Evolutionary conservation across 2,888 invertebrate genomes (phyloP), one percentile per base, ranked within the genome.

Genomic region (Tenthredo notha): DNA sequence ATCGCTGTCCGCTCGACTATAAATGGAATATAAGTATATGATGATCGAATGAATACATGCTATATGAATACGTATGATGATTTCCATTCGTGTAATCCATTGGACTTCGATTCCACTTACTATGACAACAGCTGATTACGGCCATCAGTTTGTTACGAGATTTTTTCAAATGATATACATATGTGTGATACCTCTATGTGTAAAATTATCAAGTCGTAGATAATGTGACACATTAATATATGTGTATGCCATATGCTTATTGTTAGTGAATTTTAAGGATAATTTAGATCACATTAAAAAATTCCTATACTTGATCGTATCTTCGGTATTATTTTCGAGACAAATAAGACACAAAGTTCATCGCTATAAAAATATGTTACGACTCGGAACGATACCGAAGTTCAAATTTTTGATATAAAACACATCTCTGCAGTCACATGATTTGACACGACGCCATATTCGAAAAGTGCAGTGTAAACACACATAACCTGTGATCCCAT

Each of bases 401-500:
- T 12, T 47, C 12, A 12, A 47, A 47, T 47, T 47, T 47, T 47
- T 12, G 47, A 15, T 47, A 12, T 15, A 15, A 15, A 47, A 47
- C 4, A 1, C 21, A 9, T 21, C 21, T n/a, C n/a, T n/a, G n/a
- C n/a, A 0, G n/a, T 21, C 58, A 58, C n/a, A 25, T 25, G 61
- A 25, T 25, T 61, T 47, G 47, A 47, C 40, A 43, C 6, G 47
- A 15, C 21, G 40, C 47, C 43, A 47, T 40, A 10, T 37, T 40
- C 18, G 21, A 72, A 18, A 37, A 47, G 37, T 75, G 15, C 5
- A 21, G 21, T n/a, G 7, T 10, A 74, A 74, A 74, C 25, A 47
- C 12, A 47, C 43, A 43, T 75, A 75, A 75, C 75, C 75, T 75
- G 5, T 33, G 43, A 72, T 21, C 72, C n/a, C 15, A 40, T 40